Base-by-base conservation (phyloP, 2,797 vertebrate species). In the Octomys mimax region DNA sequence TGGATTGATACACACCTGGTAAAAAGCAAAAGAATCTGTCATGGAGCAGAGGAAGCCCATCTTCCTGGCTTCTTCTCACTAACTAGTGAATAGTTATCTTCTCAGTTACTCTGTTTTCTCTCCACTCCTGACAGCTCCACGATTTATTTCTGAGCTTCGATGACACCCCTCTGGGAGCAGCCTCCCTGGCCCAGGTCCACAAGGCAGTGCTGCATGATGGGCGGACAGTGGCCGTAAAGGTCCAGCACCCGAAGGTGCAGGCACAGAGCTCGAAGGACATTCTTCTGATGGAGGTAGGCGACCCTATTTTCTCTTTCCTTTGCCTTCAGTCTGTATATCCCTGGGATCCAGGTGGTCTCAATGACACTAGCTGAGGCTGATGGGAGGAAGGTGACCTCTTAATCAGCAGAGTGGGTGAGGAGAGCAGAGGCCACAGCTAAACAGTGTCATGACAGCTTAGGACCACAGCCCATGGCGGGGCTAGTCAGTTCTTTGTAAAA, bases 221-320 rank as follows among this genome's bases (percentile, higher is more conserved):
- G 52, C 99, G 98, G 95, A 99, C 98, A 0, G 99, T 99, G 97
- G 99, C 99, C 0, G 99, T 99, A 96, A 99, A 99, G 98, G 99
- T 99, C 85, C 99, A 99, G 97, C 99, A 99, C 98, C 99, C 99
- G 2, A 99, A 99, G 97, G 99, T 99, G 54, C 99, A 99, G 97
- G 97, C 97, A 49, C 99, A 99, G 98, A 99, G 99, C 97, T 98
- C 99, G 59, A 99, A 99, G 98, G 99, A 99, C 98, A 99, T 99
- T 96, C 94, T 99, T 57, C 98, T 99, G 95, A 99, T 99, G 98
- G 99, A 99, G 99, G 99, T 99, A 98, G 98, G 98, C 84, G 52
- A 42, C 13, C 93, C 87, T 21, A 54, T 61, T 61, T 86, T 96
- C 54, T 87, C 36, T 11, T 96, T 91, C 9, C 81, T 94, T 22